Conservation (phyloP, 2,888 invertebrate genomes). For the Andrena fulva region DNA sequence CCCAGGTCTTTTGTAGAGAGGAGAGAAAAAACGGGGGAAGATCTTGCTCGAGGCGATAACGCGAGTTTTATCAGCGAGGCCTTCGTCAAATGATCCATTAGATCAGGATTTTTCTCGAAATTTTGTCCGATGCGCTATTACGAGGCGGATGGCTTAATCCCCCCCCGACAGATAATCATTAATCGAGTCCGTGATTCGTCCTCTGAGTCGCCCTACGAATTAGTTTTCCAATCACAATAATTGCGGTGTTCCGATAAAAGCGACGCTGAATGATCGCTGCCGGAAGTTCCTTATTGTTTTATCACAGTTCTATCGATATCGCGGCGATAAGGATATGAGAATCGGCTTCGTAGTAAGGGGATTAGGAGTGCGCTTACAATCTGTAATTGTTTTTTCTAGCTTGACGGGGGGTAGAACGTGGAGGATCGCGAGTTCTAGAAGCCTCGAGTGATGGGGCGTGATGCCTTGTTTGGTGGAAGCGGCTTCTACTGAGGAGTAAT, state of each 20-base stretch:
- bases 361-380: no score
- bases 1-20: no score
- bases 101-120: background rate
- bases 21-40: background rate
- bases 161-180: background rate
- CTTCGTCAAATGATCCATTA: background rate
- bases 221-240: no score
- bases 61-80: slow-evolving; percentile 17
- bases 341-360: no score
- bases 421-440: background rate
- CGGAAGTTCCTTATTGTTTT: no score
- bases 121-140: background rate
- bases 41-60: slow-evolving; percentile 32
- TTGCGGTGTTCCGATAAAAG: no score
- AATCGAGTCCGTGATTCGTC: background rate
- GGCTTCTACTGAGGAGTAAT: slow-evolving; percentile 11
- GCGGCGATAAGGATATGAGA: no score
- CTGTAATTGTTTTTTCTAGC: no score
- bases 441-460: background rate
- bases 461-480: background rate
- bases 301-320: no score
- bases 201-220: background rate
- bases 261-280: no score
- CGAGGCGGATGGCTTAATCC: background rate
- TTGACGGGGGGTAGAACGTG: background rate